phyloP scores from a whole-genome alignment of 2,113 vertebrate species.

The Baryphthengus martii region DNA sequence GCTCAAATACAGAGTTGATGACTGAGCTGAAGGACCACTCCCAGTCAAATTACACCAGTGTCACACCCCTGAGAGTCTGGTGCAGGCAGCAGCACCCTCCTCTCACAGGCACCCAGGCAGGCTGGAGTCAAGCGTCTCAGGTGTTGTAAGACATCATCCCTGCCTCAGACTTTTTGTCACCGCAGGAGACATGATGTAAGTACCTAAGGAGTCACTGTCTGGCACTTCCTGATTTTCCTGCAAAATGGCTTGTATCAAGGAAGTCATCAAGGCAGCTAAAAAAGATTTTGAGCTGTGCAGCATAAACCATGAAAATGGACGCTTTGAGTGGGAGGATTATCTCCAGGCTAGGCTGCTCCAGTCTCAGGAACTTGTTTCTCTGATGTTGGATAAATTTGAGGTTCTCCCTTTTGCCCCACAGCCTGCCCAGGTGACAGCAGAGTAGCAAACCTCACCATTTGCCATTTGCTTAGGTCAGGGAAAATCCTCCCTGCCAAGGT shows the following conservation, averaged over 20 bases:
- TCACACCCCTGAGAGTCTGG: not conserved
- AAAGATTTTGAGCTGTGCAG: not conserved
- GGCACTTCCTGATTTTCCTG: not conserved
- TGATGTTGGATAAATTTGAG: not conserved
- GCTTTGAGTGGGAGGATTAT: not conserved
- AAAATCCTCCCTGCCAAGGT: not conserved
- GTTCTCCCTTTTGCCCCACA: not conserved
- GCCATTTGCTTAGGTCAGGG: not conserved
- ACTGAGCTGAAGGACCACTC: not conserved
- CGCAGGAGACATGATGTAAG: constrained; percentile 14
- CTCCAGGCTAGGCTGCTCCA: not conserved
- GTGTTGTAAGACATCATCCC: not conserved
- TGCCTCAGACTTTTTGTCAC: not conserved
- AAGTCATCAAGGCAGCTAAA: not conserved
- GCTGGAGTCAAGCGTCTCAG: not conserved
- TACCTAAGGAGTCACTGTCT: not conserved
- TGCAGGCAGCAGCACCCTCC: not conserved
- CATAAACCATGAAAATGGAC: not conserved
- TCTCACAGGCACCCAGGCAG: not conserved
- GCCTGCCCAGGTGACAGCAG: not conserved
- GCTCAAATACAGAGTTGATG: not conserved
- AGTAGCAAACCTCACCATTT: not conserved
- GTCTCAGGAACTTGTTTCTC: not conserved
- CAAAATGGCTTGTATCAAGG: not conserved
- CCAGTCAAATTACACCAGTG: not conserved